phyloP scores from a whole-genome alignment of 1,140 invertebrate genomes.

The Nephila pilipes region DNA sequence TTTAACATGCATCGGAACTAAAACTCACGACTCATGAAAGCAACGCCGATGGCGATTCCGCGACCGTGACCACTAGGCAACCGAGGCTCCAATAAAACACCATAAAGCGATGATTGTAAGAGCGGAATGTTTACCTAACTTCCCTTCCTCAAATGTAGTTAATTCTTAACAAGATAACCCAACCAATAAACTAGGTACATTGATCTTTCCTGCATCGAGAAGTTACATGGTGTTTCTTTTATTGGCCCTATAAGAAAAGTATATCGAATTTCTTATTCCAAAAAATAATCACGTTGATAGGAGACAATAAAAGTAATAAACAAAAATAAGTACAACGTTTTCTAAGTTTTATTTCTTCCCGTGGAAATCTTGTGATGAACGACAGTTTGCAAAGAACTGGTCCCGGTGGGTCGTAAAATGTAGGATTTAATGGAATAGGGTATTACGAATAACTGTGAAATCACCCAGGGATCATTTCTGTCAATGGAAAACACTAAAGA shows the following conservation, averaged over 20 bases:
- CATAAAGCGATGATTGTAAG: too few relatives aligned
- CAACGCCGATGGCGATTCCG: too few relatives aligned
- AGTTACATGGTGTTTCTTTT: background rate
- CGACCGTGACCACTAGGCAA: too few relatives aligned
- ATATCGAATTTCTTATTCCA: background rate
- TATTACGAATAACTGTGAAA: background rate
- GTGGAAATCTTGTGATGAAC: constrained; percentile 14
- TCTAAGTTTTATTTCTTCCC: background rate
- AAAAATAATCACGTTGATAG: background rate
- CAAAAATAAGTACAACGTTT: background rate
- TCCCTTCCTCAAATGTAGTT: too few relatives aligned
- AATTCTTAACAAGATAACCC: background rate
- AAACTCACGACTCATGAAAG: too few relatives aligned
- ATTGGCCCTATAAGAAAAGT: background rate
- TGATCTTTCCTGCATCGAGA: background rate
- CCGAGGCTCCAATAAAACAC: too few relatives aligned
- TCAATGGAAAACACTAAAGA: background rate
- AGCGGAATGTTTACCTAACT: too few relatives aligned
- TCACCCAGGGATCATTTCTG: background rate
- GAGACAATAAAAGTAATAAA: background rate
- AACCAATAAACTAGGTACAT: background rate
- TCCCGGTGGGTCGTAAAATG: background rate
- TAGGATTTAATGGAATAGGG: background rate
- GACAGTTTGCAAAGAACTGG: constrained; percentile 30
- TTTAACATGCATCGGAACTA: too few relatives aligned